Evolutionary conservation across 1,140 invertebrate genomes (phyloP).

Genomic region (Propsilocerus akamusi): DNA sequence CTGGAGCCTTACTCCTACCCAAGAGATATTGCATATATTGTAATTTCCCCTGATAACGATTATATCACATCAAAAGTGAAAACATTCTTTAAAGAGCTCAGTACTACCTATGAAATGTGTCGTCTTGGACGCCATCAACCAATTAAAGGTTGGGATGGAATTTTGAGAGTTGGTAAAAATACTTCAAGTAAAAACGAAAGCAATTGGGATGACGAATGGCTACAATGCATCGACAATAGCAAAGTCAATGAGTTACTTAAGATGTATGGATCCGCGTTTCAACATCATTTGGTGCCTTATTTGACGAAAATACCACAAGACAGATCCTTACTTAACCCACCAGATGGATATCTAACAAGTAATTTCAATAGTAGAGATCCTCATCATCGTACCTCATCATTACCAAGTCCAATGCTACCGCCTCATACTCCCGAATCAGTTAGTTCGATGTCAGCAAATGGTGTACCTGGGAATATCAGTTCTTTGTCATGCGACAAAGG

Average conservation of each 20-base stretch:
- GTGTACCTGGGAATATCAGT: conserved; percentile 8
- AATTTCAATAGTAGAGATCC: neutral
- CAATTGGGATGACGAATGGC: conserved; percentile 81
- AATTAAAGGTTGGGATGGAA: conserved; percentile 73
- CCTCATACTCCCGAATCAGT: conserved; percentile 28
- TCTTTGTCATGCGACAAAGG: conserved; percentile 18
- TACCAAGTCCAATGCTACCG: conserved; percentile 37
- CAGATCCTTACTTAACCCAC: conserved; percentile 53
- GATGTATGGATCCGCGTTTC: conserved; percentile 61
- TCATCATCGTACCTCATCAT: conserved; percentile 20
- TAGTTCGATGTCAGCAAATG: conserved; percentile 9
- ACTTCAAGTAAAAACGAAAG: conserved; percentile 32
- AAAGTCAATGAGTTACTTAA: conserved; percentile 62
- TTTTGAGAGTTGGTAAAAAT: conserved; percentile 65
- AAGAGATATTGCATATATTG: conserved; percentile 85
- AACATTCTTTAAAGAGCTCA: conserved; percentile 83
- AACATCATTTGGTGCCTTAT: conserved; percentile 63
- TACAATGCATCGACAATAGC: conserved; percentile 62
- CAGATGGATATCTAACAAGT: conserved; percentile 19
- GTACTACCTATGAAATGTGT: conserved; percentile 82
- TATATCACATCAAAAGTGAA: conserved; percentile 58
- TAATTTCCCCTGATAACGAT: conserved; percentile 84
- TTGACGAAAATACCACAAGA: conserved; percentile 64
- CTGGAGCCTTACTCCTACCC: conserved; percentile 87
- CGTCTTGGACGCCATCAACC: conserved; percentile 77